Base-by-base conservation (phyloP, 1,140 invertebrate species). In the Brachionus rubens region DNA sequence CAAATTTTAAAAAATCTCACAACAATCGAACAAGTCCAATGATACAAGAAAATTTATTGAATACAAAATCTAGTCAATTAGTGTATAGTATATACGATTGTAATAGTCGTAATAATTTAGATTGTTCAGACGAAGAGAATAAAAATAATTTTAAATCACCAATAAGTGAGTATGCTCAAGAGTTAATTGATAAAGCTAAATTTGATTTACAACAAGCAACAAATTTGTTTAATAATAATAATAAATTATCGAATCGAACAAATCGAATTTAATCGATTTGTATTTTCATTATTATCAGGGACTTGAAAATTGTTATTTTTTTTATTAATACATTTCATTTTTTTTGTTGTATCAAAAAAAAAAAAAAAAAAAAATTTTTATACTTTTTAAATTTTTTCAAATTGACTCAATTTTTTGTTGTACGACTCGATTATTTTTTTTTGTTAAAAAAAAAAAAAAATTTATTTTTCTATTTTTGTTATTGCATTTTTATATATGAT, bases 241-340 rank as follows among this genome's bases (percentile, higher is more conserved):
- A n/a, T n/a, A n/a, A n/a, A n/a, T n/a, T n/a, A n/a, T n/a, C 54
- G 30, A 59, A 59, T 59, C 54, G 54, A 33, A 59, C 54, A 59
- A 59, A 59, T 59, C 54, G 54, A 59, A 33, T 59, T 59, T 59
- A 59, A 21, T 16, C 36, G 33, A 33, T 52, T 52, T 52, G 12
- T 52, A 24, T 52, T 26, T 52, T 12, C 26, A 24, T 52, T 52
- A 24, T 33, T 40, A 14, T 59, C 54, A 59, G 54, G 33, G 33
- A 59, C n/a, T n/a, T n/a, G n/a, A n/a, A 19, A 16, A 59, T 59
- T 59, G 54, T 59, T 59, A 59, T 33, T 5, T 36, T 36, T 36
- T 36, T 36, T 36, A 36, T 36, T 5, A 36, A 36, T 5, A 5
- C 9, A 36, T 59, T 59, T 59, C 36, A 5, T 40, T 19, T 40